Evolutionary conservation across 2,797 vertebrate genomes (phyloP), one percentile per base, ranked within the genome.

Genomic region (Apodemus agrarius): DNA sequence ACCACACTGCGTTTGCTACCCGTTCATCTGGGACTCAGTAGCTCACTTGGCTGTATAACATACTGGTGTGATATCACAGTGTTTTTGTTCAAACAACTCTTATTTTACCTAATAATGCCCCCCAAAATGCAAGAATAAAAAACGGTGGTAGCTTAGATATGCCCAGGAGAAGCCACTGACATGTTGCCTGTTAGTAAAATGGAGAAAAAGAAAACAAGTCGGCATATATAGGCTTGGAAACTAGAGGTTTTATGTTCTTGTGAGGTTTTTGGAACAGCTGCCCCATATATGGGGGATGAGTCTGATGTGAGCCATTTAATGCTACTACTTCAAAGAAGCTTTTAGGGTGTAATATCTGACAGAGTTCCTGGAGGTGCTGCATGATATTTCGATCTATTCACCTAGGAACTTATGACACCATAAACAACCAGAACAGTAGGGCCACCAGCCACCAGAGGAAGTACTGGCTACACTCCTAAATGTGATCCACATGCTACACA

Each of bases 351-450:
- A 29, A 29, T 75, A 22, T 13, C 76, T 59, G 3, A 67, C 13
- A 21, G 2, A 40, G 16, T 34, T 2, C 31, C 59, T 1, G 0
- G 17, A 61, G 26, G 14, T 52, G 11, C 57, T 0, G 0, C 0
- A 46, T 52, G 63, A 34, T 31, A 26, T 37, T 85, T 84, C 22
- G 31, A 75, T 17, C 12, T 54, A 78, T n/a, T 61, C 3, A 80
- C n/a, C 6, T 2, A 61, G 49, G 40, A 31, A 29, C 26, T 12
- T 19, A 21, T 17, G 67, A 11, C 37, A 22, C 6, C 19, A 57
- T 24, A 40, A 84, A 63, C 6, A 85, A 37, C 10, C 83, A 67
- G 29, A 34, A 69, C 21, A 21, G 26, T 34, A 52, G 52, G 13
- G 19, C n/a, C 26, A 59, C 52, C 6, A 69, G n/a, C 7, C 10